Percentiles rank a stretch among this genome's conserved stretches.
phyloP scores from a whole-genome alignment of 2,797 vertebrate species.

The Xenentodon cancila region DNA sequence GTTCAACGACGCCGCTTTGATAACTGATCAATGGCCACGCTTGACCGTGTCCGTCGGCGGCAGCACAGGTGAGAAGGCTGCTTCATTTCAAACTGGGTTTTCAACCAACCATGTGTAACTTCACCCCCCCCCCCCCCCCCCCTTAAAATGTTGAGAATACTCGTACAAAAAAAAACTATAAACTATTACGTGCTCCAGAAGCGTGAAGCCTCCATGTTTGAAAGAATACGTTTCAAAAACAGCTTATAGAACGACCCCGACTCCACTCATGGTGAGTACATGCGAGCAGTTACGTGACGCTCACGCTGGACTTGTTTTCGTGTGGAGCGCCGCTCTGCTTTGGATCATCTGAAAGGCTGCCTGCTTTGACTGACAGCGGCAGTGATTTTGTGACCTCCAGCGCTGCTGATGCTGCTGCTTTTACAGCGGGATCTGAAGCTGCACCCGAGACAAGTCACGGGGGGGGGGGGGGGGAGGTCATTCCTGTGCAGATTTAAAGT shows the following conservation, averaged over 20 bases:
- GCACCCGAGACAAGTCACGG: slow-evolving; percentile 16
- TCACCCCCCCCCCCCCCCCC: too few species aligned
- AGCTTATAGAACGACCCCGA: too few species aligned
- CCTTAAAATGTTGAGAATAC: too few species aligned
- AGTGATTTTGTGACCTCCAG: slow-evolving; percentile 46
- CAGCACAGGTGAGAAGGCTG: too few species aligned
- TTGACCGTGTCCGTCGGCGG: too few species aligned
- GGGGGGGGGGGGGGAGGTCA: slow-evolving; percentile 26
- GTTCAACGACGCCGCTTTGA: slow-evolving; percentile 5
- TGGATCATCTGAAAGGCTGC: slow-evolving; percentile 30
- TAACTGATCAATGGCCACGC: not conserved
- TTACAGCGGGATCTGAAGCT: slow-evolving; percentile 17
- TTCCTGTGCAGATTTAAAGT: slow-evolving; percentile 3
- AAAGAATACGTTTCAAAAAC: not conserved
- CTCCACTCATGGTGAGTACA: not conserved
- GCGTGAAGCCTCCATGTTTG: not conserved
- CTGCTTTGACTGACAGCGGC: slow-evolving; percentile 44
- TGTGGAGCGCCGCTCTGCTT: not conserved
- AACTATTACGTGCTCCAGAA: not conserved
- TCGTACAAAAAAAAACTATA: too few species aligned
- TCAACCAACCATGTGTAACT: too few species aligned
- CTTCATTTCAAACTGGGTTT: too few species aligned
- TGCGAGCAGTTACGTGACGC: not conserved
- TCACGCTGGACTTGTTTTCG: slow-evolving; percentile 6
- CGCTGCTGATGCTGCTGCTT: slow-evolving; percentile 45